These are phyloP conservation scores for Gari tellinella DNA, from an alignment of 2,888 invertebrate species.

Conservation along the genomic window DNA sequence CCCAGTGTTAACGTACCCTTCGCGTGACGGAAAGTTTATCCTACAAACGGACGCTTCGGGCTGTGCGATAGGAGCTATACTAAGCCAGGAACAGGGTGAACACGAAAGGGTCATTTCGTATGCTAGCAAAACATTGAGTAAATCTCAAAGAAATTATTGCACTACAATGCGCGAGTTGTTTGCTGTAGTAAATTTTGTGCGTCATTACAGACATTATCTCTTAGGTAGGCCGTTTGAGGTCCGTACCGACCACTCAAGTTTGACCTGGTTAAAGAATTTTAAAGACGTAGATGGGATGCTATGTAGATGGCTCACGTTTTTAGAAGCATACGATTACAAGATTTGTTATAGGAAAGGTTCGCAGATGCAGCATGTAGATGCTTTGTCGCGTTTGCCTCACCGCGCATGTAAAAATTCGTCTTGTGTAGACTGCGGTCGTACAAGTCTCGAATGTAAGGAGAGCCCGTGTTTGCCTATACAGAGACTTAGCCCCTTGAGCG, in stretches of 20 bases:
- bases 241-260: conserved; percentile 12
- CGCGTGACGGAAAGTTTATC: background rate
- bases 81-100: conserved; percentile 6
- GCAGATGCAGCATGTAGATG: conserved; percentile 3
- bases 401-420: too few relatives aligned
- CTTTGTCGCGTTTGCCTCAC: background rate
- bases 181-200: conserved; percentile 12
- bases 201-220: conserved; percentile 15
- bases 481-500: too few relatives aligned
- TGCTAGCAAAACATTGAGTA: conserved; percentile 27
- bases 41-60: conserved; percentile 14
- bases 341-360: conserved; percentile 1
- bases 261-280: conserved; percentile 8
- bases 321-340: background rate
- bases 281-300: conserved; percentile 4
- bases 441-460: too few relatives aligned
- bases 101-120: conserved; percentile 25
- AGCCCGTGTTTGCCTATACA: too few relatives aligned
- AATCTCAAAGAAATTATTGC: conserved; percentile 8
- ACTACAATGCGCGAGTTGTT: conserved; percentile 8
- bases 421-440: too few relatives aligned
- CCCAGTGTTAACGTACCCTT: conserved; percentile 14
- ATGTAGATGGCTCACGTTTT: background rate
- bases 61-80: conserved; percentile 7
- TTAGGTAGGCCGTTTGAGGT: conserved; percentile 11